Base-by-base conservation (phyloP, 2,888 invertebrate genomes). In the Thymelicus sylvestris region DNA sequence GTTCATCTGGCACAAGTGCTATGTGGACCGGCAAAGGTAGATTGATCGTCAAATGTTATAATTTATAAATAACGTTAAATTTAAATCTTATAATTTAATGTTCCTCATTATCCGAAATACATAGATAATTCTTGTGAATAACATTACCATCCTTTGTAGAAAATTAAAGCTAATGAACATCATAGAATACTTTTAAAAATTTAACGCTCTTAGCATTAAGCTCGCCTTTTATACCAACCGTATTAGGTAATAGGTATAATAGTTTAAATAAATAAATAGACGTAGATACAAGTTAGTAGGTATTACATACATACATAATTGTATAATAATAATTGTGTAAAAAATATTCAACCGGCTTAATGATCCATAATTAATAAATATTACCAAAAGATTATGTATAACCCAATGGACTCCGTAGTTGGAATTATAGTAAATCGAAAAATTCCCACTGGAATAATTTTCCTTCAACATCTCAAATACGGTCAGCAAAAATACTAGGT, bases 11-110 rank as follows among this genome's bases (percentile, higher is more conserved):
- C 24, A 24, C 24, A 24, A 55, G 55, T 24, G 55, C 55, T 24
- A 55, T 24, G 55, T 10, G 24, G 55, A n/a, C 24, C 12, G 55
- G 55, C 12, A 12, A 24, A 52, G 19, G 52, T 8, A 15, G 55
- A 55, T 24, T 55, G 55, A 55, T 44, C 44, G 52, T 24, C 55
- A 55, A 55, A 31, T 55, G 24, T 55, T 55, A 55, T 55, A 31
- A 55, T 12, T 55, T 55, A 55, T 55, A 31, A 55, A 6, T 52
- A 52, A 52, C 52, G 19, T 7, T 19, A 19, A 19, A 19, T 10
- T 52, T 19, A 19, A 19, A 19, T 7, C 12, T 1, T 7, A 19
- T 19, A 15, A 44, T 24, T 13, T 12, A 47, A 50, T 50, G 19
- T 19, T n/a, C 50, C 15, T 50, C 50, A 19, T 15, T 50, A 7